Percentiles rank a stretch among this genome's conserved stretches.
phyloP scores from a whole-genome alignment of 2,797 vertebrate species.

The Oryzias sinensis region DNA sequence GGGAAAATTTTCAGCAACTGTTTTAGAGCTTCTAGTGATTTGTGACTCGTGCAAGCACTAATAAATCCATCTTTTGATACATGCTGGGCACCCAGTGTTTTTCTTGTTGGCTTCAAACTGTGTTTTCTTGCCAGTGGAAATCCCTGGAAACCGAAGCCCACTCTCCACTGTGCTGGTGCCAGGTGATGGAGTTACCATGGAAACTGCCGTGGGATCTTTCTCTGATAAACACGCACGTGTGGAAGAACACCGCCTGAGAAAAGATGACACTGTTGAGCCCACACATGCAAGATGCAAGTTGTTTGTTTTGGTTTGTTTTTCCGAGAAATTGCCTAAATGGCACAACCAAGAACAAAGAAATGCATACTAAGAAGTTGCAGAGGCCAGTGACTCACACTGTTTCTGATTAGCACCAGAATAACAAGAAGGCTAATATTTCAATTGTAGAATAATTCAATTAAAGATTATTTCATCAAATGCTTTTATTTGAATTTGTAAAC shows the following conservation, averaged over 20 bases:
- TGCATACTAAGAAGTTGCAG: accelerated
- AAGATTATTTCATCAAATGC: not conserved
- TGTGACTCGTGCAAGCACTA: conserved; percentile 37
- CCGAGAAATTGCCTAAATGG: not conserved
- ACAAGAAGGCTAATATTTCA: not conserved
- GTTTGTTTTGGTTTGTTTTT: conserved; percentile 14
- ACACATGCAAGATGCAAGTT: conserved; percentile 17
- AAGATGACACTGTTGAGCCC: conserved; percentile 23
- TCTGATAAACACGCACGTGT: conserved; percentile 53
- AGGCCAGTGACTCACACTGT: not conserved
- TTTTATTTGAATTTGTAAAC: no score
- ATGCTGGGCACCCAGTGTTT: conserved; percentile 10
- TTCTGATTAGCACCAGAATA: not conserved
- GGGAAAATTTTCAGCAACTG: conserved; percentile 30
- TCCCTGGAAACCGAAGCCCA: conserved; percentile 33
- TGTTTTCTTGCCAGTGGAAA: conserved; percentile 33
- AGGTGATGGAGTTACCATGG: conserved; percentile 67
- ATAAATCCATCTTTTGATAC: conserved; percentile 65
- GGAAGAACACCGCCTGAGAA: conserved; percentile 31
- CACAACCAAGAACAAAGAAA: not conserved
- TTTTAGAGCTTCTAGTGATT: conserved; percentile 50
- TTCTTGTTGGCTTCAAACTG: conserved; percentile 2
- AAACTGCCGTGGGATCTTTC: conserved; percentile 58
- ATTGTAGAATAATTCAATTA: not conserved
- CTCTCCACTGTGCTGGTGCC: conserved; percentile 34